phyloP scores from a whole-genome alignment of 2,797 vertebrate genomes.

The Myotis findleyi region DNA sequence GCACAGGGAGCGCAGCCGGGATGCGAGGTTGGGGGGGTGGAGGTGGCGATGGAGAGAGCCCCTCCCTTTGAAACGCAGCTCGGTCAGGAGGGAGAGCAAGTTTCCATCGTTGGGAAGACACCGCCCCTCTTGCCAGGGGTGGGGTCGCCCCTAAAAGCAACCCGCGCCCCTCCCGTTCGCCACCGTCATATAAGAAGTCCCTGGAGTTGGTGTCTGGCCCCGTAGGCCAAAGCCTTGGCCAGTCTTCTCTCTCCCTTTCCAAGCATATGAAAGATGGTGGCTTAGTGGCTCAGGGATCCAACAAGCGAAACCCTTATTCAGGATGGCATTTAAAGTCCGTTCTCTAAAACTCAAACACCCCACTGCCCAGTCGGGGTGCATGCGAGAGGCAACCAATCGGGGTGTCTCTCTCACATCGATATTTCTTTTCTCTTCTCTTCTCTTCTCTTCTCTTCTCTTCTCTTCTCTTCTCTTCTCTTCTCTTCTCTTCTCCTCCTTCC shows the following conservation, averaged over 20 bases:
- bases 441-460: no score
- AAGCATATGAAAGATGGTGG: background rate
- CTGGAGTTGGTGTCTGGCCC: slow-evolving; percentile 3
- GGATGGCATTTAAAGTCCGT: background rate
- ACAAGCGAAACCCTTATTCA: background rate
- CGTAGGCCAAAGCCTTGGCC: background rate
- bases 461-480: no score
- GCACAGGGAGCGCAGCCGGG: slow-evolving; percentile 79
- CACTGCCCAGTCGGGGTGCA: no score
- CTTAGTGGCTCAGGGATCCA: background rate
- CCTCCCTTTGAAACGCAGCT: slow-evolving; percentile 76
- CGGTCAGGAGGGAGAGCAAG: slow-evolving; percentile 76
- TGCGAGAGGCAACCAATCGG: no score
- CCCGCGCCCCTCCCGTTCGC: background rate
- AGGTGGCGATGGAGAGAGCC: slow-evolving; percentile 67
- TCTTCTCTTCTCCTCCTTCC: no score
- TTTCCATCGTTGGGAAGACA: slow-evolving; percentile 81
- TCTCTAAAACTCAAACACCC: background rate
- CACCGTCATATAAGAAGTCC: background rate
- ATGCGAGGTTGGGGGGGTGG: background rate
- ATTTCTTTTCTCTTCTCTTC: background rate
- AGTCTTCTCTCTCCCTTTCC: background rate
- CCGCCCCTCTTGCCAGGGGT: slow-evolving; percentile 62
- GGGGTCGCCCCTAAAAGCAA: slow-evolving; percentile 43
- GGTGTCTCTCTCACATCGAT: no score